Percentiles rank a stretch among this genome's conserved stretches.
Evolutionary conservation across 2,797 vertebrate species (phyloP).

Genomic region (Myotis findleyi): DNA sequence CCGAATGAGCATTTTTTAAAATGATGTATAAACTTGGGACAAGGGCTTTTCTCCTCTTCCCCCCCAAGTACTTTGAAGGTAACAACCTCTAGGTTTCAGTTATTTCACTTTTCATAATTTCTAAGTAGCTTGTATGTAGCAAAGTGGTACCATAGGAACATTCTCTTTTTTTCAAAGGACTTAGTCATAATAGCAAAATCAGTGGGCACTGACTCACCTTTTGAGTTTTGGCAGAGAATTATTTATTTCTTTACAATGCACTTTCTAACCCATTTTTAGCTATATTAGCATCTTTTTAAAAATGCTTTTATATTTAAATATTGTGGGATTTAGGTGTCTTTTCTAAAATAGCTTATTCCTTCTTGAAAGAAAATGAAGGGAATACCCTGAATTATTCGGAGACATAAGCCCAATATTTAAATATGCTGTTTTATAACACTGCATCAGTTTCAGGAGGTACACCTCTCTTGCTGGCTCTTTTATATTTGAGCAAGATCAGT

Average conservation of each 20-base stretch:
- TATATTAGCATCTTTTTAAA: conserved; percentile 74
- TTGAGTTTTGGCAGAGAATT: conserved; percentile 82
- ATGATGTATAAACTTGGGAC: conserved; percentile 41
- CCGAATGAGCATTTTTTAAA: conserved; percentile 16
- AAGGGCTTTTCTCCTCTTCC: conserved; percentile 8
- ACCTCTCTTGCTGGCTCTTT: conserved; percentile 73
- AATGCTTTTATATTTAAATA: conserved; percentile 77
- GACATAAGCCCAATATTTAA: conserved; percentile 78
- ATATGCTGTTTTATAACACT: conserved; percentile 72
- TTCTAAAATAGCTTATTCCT: conserved; percentile 68
- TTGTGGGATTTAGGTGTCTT: conserved; percentile 76
- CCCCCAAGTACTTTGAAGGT: conserved; percentile 68
- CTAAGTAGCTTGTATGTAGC: conserved; percentile 66
- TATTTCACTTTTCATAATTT: conserved; percentile 59
- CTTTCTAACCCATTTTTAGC: conserved; percentile 86
- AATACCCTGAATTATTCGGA: conserved; percentile 77
- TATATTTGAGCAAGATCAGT: conserved; percentile 74
- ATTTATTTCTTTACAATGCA: conserved; percentile 85
- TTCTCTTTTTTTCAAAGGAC: conserved; percentile 62
- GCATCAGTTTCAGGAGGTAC: conserved; percentile 80
- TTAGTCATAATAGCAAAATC: conserved; percentile 60
- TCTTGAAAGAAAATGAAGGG: conserved; percentile 65
- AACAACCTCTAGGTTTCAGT: conserved; percentile 55
- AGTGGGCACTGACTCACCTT: conserved; percentile 66
- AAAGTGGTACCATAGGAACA: neutral